Percentiles rank a stretch among this genome's conserved stretches.
phyloP scores from a whole-genome alignment of 2,888 invertebrate species.

The Zygaena filipendulae region DNA sequence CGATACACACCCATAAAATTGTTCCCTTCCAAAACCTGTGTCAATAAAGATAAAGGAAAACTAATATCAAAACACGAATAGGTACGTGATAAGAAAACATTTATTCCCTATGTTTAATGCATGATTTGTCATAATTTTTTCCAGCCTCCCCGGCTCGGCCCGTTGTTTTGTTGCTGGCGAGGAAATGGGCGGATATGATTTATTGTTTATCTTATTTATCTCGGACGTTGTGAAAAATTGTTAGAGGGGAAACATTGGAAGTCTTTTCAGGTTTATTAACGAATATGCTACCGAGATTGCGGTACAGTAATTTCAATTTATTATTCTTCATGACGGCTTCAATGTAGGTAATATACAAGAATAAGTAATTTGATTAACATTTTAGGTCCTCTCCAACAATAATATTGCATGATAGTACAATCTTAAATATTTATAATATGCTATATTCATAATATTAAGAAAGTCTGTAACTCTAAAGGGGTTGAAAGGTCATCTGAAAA shows the following conservation, averaged over 20 bases:
- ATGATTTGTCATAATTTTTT: slow-evolving; percentile 69
- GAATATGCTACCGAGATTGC: slow-evolving; percentile 37
- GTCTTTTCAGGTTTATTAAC: slow-evolving; percentile 48
- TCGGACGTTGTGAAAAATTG: slow-evolving; percentile 48
- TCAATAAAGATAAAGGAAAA: slow-evolving; percentile 68
- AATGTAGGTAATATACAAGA: too few species aligned
- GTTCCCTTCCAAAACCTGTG: slow-evolving; percentile 59
- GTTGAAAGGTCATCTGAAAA: too few species aligned
- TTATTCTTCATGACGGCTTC: too few species aligned
- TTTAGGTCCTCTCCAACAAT: neutral
- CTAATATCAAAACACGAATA: slow-evolving; percentile 68
- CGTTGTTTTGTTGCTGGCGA: slow-evolving; percentile 58
- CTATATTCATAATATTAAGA: too few species aligned
- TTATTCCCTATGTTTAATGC: slow-evolving; percentile 70
- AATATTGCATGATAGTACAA: too few species aligned
- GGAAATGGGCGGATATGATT: slow-evolving; percentile 61
- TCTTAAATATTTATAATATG: too few species aligned
- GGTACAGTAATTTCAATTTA: slow-evolving; percentile 31
- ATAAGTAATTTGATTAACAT: too few species aligned
- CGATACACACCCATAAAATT: slow-evolving; percentile 46
- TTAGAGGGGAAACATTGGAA: slow-evolving; percentile 38
- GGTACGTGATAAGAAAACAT: slow-evolving; percentile 70
- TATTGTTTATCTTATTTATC: slow-evolving; percentile 62
- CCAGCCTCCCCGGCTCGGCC: slow-evolving; percentile 49
- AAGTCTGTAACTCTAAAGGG: too few species aligned